Evolutionary conservation across 2,113 vertebrate genomes (phyloP).

Genomic region (Lepus americanus): DNA sequence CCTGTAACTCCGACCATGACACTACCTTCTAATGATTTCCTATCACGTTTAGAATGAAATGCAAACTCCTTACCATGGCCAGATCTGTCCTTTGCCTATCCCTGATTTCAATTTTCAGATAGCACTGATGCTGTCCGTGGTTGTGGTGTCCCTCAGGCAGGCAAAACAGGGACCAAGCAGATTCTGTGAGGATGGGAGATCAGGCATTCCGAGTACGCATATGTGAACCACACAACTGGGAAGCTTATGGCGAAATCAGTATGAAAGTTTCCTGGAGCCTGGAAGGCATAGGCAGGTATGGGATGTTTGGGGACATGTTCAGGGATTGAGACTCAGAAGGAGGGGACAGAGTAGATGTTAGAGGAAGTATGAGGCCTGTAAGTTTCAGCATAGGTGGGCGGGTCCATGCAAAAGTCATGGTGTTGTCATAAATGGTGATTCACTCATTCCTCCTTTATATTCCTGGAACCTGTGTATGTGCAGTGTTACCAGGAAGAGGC

Average conservation of each 20-base stretch:
- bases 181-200: background rate
- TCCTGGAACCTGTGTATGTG: background rate
- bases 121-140: background rate
- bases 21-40: background rate
- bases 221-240: background rate
- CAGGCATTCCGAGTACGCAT: background rate
- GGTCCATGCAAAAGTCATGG: background rate
- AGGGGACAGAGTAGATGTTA: background rate
- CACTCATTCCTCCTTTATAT: background rate
- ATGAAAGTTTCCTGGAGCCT: background rate
- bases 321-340: background rate
- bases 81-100: background rate
- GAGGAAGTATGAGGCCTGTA: background rate
- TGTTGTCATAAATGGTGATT: background rate
- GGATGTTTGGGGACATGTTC: background rate
- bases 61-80: background rate
- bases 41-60: background rate
- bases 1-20: background rate
- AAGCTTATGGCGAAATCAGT: background rate
- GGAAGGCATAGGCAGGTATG: background rate
- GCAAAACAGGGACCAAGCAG: background rate
- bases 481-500: background rate
- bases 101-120: background rate
- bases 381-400: background rate
- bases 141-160: background rate